A percentile compares a stretch with the other conserved stretches of the same genome.
These are phyloP conservation scores for Dendrocincla tyrannina DNA, from an alignment of 2,797 vertebrate species.

Conservation along the genomic window DNA sequence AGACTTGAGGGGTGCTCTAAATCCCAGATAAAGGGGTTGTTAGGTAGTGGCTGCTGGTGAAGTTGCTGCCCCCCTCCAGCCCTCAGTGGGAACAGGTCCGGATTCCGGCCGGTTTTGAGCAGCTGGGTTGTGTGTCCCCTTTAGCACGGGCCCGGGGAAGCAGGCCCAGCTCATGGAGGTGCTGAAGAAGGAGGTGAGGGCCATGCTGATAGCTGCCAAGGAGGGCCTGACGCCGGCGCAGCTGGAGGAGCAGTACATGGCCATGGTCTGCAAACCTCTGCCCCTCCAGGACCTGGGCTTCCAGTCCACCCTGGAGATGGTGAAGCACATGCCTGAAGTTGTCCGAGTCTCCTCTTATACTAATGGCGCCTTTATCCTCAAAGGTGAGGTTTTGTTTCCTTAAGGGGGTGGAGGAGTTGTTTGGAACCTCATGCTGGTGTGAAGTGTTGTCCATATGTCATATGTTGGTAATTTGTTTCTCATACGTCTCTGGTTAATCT, in stretches of 20 bases:
- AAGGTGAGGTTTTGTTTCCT: conserved; percentile 74
- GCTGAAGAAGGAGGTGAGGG: conserved; percentile 88
- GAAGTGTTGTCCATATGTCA: not conserved
- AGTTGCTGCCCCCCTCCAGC: not conserved
- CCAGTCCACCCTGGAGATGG: conserved; percentile 83
- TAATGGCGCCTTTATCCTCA: conserved; percentile 76
- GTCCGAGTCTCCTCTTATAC: conserved; percentile 69
- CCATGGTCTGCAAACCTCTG: conserved; percentile 83
- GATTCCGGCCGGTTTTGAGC: rapidly evolving
- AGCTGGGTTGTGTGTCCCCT: not conserved
- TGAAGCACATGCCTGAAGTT: conserved; percentile 86
- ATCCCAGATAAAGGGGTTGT: too few relatives aligned
- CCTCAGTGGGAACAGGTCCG: not conserved
- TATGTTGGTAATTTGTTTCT: not conserved
- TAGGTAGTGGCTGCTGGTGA: not conserved
- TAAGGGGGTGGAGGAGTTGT: not conserved
- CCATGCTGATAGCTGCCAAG: conserved; percentile 85
- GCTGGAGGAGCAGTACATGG: conserved; percentile 82
- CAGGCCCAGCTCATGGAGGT: conserved; percentile 73
- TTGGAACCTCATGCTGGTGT: not conserved
- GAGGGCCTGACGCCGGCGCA: conserved; percentile 78
- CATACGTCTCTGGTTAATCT: not conserved
- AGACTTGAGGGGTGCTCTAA: too few relatives aligned
- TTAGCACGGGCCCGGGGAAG: conserved; percentile 57
- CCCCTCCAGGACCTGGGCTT: conserved; percentile 85